Evolutionary conservation across 2,113 vertebrate genomes (phyloP), one percentile per base, ranked within the genome.

Genomic region (Cavia porcellus): DNA sequence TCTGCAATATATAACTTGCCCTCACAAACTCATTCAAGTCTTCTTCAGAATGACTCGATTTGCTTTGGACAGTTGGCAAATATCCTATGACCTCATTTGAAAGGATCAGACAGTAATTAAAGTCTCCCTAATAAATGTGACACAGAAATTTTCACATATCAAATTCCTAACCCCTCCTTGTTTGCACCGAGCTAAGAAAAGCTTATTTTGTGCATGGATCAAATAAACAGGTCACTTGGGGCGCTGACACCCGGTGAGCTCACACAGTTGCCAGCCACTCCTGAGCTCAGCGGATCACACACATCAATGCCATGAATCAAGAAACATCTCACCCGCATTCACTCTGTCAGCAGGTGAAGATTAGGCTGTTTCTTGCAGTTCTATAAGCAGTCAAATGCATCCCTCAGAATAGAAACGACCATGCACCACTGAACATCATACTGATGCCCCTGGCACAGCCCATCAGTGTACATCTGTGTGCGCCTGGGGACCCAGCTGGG

Each of bases 331-430:
- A 24, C 24, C 35, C 74, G 88, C 52, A 38, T 81, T 96, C 81
- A 70, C 79, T 92, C 86, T 91, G 84, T 90, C 96, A 86, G 82
- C 72, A 42, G 92, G 90, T 84, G n/a, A 93, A 85, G 30, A 87
- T 74, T 74, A 83, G 72, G 32, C 92, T 89, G 47, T 89, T 94
- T 79, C 85, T 86, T 64, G 80, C 50, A 88, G 92, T 45, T 90
- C 79, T 94, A 68, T 90, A 81, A 96, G 88, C 92, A 95, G 95
- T 90, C 81, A 90, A 86, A 96, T 38, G 61, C 9, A 90, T 80
- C 59, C 86, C 86, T 94, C n/a, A 95, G 90, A 98, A 90, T 47
- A 89, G 92, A 95, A 95, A 90, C 61, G 30, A 35, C 47, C 70
- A 57, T 2, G 72, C 90, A 25, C 91, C 77, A 64, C 90, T 84